Conservation (phyloP, 1,140 invertebrate genomes). For the Sarcophaga peregrina region DNA sequence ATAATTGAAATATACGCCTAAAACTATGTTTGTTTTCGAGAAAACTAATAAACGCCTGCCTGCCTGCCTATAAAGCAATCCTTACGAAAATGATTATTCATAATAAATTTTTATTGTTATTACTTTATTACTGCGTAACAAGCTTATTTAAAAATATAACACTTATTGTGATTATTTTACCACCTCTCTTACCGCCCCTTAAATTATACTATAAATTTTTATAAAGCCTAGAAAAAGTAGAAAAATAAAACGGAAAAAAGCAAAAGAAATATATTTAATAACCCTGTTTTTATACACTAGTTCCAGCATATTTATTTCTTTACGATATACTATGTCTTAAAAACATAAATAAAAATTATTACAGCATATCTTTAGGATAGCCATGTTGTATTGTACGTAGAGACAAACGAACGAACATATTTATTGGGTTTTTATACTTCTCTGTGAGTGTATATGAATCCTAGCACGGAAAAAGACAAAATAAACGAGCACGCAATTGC, state of each 20-base stretch:
- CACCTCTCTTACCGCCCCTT: background rate
- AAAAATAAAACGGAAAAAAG: no score
- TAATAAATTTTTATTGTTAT: no score
- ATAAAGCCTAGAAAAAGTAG: background rate
- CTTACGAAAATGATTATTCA: no score
- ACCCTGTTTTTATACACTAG: background rate
- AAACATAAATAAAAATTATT: slow-evolving; percentile 26
- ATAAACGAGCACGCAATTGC: background rate
- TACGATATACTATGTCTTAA: background rate
- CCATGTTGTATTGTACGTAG: background rate
- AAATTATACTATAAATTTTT: background rate
- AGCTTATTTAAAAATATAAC: no score
- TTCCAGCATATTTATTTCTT: slow-evolving; percentile 5
- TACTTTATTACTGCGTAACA: no score
- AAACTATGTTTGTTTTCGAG: no score
- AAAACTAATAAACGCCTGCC: no score
- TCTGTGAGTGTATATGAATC: no score
- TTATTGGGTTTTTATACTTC: background rate
- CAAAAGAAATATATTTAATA: slow-evolving; percentile 5
- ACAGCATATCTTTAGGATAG: background rate
- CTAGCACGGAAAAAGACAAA: background rate
- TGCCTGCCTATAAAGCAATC: no score
- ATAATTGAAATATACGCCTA: no score
- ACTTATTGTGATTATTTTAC: background rate
- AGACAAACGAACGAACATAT: background rate